Conservation (phyloP, 2,797 vertebrate genomes). For the Picus viridis region DNA sequence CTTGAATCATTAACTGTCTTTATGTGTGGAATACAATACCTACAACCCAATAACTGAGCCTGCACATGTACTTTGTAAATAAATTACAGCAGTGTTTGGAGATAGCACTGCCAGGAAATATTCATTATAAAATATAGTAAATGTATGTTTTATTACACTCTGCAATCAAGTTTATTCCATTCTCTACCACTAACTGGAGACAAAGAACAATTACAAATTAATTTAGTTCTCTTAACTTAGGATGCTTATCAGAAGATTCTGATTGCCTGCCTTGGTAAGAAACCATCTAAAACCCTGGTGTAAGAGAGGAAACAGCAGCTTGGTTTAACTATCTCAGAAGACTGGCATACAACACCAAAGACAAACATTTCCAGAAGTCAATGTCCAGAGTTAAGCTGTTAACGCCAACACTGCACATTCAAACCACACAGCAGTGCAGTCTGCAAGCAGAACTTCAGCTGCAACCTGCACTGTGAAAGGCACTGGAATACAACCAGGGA, state of each 20-base stretch:
- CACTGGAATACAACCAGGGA: neutral
- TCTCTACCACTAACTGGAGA: neutral
- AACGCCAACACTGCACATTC: rapidly evolving
- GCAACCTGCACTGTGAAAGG: neutral
- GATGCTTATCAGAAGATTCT: neutral
- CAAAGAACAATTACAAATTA: neutral
- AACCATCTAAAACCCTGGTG: neutral
- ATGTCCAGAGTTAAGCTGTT: neutral
- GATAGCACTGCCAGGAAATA: too few species aligned
- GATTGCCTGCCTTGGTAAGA: neutral
- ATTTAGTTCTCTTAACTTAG: neutral
- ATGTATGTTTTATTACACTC: too few species aligned
- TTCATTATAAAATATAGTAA: too few species aligned
- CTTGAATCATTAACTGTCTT: too few species aligned
- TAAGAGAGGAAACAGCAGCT: neutral
- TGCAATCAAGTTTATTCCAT: neutral
- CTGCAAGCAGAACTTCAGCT: neutral
- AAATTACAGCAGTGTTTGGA: too few species aligned
- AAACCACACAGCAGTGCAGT: neutral
- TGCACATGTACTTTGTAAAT: too few species aligned
- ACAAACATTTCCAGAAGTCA: neutral
- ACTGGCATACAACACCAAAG: neutral
- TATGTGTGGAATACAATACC: too few species aligned
- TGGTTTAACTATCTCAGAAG: neutral
- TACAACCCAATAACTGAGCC: too few species aligned